Conservation (phyloP, 2,888 invertebrate genomes). For the Scaptomyza reducta region DNA sequence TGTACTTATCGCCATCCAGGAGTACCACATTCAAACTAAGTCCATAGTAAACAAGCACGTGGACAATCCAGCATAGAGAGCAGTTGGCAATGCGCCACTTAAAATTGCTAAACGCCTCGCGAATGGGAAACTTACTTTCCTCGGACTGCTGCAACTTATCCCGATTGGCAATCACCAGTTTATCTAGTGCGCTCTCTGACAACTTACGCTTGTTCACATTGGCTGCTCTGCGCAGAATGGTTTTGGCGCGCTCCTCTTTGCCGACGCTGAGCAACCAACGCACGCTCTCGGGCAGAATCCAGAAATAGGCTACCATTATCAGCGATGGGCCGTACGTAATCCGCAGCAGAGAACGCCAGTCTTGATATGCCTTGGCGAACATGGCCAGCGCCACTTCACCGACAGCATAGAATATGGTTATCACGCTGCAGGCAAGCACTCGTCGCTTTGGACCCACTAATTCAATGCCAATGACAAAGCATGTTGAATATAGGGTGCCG, state of each 20-base stretch:
- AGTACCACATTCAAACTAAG: constrained; percentile 91
- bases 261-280: constrained; percentile 90
- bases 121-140: constrained; percentile 80
- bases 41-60: constrained; percentile 92
- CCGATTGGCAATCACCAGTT: constrained; percentile 75
- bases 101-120: constrained; percentile 77
- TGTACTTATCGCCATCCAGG: constrained; percentile 89
- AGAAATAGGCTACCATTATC: constrained; percentile 88
- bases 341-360: constrained; percentile 89
- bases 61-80: constrained; percentile 92
- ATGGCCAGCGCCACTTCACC: constrained; percentile 89
- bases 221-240: constrained; percentile 87
- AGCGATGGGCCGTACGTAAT: constrained; percentile 88
- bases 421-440: constrained; percentile 89
- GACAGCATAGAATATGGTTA: constrained; percentile 89
- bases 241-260: constrained; percentile 86
- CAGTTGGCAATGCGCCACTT: constrained; percentile 86
- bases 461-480: constrained; percentile 90
- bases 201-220: constrained; percentile 87
- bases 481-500: constrained; percentile 89
- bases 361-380: constrained; percentile 87
- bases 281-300: constrained; percentile 89
- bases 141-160: constrained; percentile 70
- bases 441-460: constrained; percentile 90
- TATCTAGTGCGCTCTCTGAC: constrained; percentile 85